Evolutionary conservation across 2,797 vertebrate species (phyloP).

Genomic region (Erethizon dorsatum): DNA sequence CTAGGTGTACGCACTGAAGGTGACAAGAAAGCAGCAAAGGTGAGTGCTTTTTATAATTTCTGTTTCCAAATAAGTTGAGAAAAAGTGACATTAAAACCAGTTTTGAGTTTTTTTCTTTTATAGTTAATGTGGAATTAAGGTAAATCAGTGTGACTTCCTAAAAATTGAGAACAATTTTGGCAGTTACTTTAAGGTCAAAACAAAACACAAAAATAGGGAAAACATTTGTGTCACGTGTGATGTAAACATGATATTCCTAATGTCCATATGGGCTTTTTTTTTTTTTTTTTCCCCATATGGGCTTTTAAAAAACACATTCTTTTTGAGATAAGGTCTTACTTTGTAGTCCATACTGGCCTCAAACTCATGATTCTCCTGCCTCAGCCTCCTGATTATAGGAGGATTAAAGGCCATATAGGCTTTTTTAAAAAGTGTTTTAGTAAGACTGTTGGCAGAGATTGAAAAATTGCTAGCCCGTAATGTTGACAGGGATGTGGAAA

Average conservation of each 20-base stretch:
- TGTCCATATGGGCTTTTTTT: neutral
- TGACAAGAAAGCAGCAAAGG: slow-evolving; percentile 99
- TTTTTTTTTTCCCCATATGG: neutral
- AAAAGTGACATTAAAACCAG: neutral
- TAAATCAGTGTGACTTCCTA: slow-evolving; percentile 39
- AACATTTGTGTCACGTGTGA: neutral
- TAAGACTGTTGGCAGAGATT: slow-evolving; percentile 16
- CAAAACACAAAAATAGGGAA: neutral
- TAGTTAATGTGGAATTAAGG: neutral
- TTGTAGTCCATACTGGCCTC: neutral
- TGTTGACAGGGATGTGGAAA: slow-evolving; percentile 50
- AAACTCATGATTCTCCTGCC: neutral
- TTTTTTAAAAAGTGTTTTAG: neutral
- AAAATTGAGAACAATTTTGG: slow-evolving; percentile 8
- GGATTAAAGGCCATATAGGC: neutral
- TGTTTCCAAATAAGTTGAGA: slow-evolving; percentile 19
- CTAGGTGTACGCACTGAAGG: slow-evolving; percentile 98
- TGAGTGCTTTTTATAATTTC: slow-evolving; percentile 83
- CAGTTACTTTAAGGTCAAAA: neutral
- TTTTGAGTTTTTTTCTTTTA: slow-evolving; percentile 47
- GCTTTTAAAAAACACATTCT: neutral
- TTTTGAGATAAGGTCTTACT: neutral
- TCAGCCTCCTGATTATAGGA: neutral
- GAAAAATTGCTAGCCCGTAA: slow-evolving; percentile 6
- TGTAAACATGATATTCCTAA: slow-evolving; percentile 17